Base-by-base conservation (phyloP, 1,140 invertebrate species). In the Hetaerina americana region DNA sequence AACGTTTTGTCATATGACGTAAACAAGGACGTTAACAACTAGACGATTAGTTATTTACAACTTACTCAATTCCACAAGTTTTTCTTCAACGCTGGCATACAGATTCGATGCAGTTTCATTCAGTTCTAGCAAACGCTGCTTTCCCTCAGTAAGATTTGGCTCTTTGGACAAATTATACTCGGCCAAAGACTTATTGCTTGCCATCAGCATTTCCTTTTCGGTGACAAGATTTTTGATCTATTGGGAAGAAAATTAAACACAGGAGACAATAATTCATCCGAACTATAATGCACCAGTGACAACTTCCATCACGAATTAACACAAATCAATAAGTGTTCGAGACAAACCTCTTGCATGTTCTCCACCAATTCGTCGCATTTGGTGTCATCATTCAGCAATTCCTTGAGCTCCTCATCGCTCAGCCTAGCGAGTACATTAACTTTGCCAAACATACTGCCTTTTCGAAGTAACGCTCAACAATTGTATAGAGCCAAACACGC, bases 151-250 rank as follows among this genome's bases (percentile, higher is more conserved):
- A n/a, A 96, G 81, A 77, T 88, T 84, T 31, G 93, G 91, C 81
- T 96, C 91, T 77, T 89, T 89, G 18, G 87, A 84, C 25, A 97
- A 84, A 80, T 96, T 97, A 75, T 86, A 90, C 79, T 97, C 94
- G 1, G 94, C 93, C 69, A 94, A 80, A 27, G 88, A 92, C 78
- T 92, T 89, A 78, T 95, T 96, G 74, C 89, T 90, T 1, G 90
- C 91, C 77, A 96, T 88, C 67, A 95, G 81, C 80, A 89, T 88
- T 79, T 95, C 92, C 76, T 93, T 93, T 76, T 96, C 92, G 12
- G 86, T 84, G 78, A 91, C 90, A 75, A 92, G 84, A 71, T 89
- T 87, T 79, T 92, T 90, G 0, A 94, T 85, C 88, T 94, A 78
- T 31, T 82, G 82, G 77, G 76, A 73, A 77, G 79, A 71, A 75